Base-by-base conservation (phyloP, 2,888 invertebrate genomes). In the Azorinus chamasolen region DNA sequence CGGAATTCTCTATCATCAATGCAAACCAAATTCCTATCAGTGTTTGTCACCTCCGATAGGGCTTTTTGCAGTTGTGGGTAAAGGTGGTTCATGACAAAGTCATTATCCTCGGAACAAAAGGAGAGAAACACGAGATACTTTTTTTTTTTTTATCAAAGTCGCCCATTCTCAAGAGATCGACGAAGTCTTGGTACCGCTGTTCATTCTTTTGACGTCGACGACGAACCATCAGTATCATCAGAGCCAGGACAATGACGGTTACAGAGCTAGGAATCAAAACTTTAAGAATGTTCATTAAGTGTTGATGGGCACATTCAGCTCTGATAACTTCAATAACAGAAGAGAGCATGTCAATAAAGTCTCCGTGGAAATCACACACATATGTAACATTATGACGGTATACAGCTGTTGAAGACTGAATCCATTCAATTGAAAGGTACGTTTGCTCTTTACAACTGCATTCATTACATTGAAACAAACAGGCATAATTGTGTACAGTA, bases 71-170 rank as follows among this genome's bases (percentile, higher is more conserved):
- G 32, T 32, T 24, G 25, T 16, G 55, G 55, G 25, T 39, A 55
- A 25, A 65, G 46, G 8, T 65, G 32, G 20, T 65, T 46, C 18
- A 65, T 45, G 1, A 65, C 65, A 24, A 37, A 27, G 37, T 55
- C 57, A 1, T 48, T 55, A 22, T 65, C 65, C 32, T 65, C 65
- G 50, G 45, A 55, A 37, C 65, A 65, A 46, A 55, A 65, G 2
- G 65, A 65, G 6, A 65, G 46, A 46, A 65, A 65, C 18, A 55
- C 37, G n/a, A 65, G 43, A 39, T 46, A 45, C 22, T 55, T 65
- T 1, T 46, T n/a, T 48, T n/a, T n/a, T n/a, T 46, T n/a, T 46
- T n/a, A 10, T 45, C 32, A 6, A 37, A 22, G n/a, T 24, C 32
- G 37, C 22, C 24, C 12, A 48, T 55, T 6, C 37, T 25, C n/a